Base-by-base conservation (phyloP, 2,113 vertebrate species). In the Xiphorhynchus elegans region DNA sequence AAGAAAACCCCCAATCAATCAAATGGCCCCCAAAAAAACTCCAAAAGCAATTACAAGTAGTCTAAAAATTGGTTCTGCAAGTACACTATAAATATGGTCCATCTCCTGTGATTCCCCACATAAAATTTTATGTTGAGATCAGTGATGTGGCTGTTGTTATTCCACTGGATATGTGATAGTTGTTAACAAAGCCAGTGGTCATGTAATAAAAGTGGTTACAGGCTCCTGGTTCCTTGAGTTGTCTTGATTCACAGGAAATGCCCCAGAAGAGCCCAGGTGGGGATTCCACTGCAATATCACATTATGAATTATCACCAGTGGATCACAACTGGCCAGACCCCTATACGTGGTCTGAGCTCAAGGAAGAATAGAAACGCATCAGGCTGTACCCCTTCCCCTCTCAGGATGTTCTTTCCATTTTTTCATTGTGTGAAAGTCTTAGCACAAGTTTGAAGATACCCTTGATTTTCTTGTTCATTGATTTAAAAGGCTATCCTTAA, bases 81-180 rank as follows among this genome's bases (percentile, higher is more conserved):
- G 35, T 31, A 60, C 16, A 42, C 4, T 21, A 44, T 21, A 70
- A 77, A 35, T 23, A 25, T 0, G 0, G 17, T 13, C 55, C 25
- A 14, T 68, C 25, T 60, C 8, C 44, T 2, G 0, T 29, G 15
- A 31, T 26, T 49, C 17, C 18, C 19, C 8, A 0, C 19, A 3
- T 60, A 24, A n/a, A 35, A 69, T 15, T 62, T 62, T 33, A 40
- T 33, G 14, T n/a, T n/a, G 42, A 76, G 17, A 56, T 67, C 62
- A n/a, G 17, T 52, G 72, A 44, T 9, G 10, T 6, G 17, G n/a
- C 37, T 68, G 5, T 10, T 72, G 73, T 59, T 78, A 49, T 86
- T 74, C 56, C 26, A 37, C 1, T 42, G 16, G 50, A 9, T 40
- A 33, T 37, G 7, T 24, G 37, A 55, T 21, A 67, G 12, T 33